These are phyloP conservation scores for Periophthalmus modestus DNA, from an alignment of 2,113 vertebrate genomes.

Conservation along the genomic window DNA sequence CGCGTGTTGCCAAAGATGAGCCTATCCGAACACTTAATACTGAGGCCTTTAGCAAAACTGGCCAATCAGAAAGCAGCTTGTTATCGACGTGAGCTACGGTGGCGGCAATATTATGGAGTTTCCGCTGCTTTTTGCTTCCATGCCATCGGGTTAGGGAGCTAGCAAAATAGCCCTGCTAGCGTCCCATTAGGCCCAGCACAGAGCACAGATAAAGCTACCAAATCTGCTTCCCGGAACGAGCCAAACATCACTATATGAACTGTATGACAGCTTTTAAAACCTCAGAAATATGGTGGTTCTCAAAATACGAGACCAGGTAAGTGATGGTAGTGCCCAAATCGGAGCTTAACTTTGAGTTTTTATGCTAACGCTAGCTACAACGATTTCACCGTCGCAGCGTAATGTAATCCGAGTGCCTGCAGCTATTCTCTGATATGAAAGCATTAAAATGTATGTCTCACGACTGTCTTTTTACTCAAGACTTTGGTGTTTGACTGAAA, in stretches of 20 bases:
- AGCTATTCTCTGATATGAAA: constrained; percentile 38
- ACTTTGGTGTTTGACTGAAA: background rate
- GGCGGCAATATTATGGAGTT: constrained; percentile 76
- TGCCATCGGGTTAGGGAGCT: constrained; percentile 67
- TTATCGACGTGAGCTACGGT: constrained; percentile 44
- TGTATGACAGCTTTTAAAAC: constrained; percentile 69
- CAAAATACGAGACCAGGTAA: constrained; percentile 82
- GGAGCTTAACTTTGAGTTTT: constrained; percentile 33
- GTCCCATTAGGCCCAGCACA: constrained; percentile 66
- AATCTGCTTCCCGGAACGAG: constrained; percentile 44
- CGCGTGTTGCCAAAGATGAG: constrained; percentile 10
- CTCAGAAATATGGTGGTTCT: constrained; percentile 81
- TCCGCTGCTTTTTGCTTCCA: constrained; percentile 66
- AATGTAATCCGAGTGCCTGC: constrained; percentile 45
- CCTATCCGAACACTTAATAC: constrained; percentile 37
- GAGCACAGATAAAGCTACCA: constrained; percentile 36
- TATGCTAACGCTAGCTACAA: constrained; percentile 36
- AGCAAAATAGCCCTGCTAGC: constrained; percentile 68
- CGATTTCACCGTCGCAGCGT: constrained; percentile 38
- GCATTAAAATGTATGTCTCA: constrained; percentile 22
- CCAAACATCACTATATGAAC: constrained; percentile 46
- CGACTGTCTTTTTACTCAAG: background rate
- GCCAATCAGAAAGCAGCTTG: constrained; percentile 44
- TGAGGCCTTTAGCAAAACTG: background rate
- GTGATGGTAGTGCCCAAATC: constrained; percentile 35